phyloP scores from a whole-genome alignment of 2,113 vertebrate genomes.

The Menidia beryllina region DNA sequence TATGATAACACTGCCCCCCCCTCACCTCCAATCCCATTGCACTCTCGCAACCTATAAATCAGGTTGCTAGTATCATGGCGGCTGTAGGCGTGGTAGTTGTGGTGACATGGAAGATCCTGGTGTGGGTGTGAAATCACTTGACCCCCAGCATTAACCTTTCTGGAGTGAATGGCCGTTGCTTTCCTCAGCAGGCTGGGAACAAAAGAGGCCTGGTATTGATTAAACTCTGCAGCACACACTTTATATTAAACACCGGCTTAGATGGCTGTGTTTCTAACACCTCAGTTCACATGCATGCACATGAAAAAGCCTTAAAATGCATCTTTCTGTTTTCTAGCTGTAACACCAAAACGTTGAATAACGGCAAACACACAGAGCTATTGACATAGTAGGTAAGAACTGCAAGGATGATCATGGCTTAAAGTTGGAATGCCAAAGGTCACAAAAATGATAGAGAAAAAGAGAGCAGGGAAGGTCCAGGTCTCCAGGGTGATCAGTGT shows the following conservation, averaged over 20 bases:
- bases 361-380: constrained; percentile 8
- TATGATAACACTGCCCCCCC: constrained; percentile 90
- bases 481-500: constrained; percentile 89
- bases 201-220: constrained; percentile 98
- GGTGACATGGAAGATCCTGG: constrained; percentile 90
- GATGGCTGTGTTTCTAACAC: constrained; percentile 73
- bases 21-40: constrained; percentile 67
- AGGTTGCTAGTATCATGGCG: constrained; percentile 96
- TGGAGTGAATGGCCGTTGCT: constrained; percentile 92
- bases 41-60: constrained; percentile 93
- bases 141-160: constrained; percentile 99
- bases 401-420: constrained; percentile 38
- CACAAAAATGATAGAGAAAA: constrained; percentile 64
- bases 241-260: constrained; percentile 96
- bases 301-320: constrained; percentile 6
- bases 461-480: constrained; percentile 68
- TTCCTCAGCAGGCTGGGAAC: constrained; percentile 88
- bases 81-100: constrained; percentile 90
- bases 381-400: constrained; percentile 33
- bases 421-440: constrained; percentile 62
- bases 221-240: constrained; percentile 93
- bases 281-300: constrained; percentile 10
- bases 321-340: not conserved
- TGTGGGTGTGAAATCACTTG: constrained; percentile 99
- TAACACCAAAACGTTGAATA: not conserved